phyloP scores from a whole-genome alignment of 2,113 vertebrate genomes.

The Balaeniceps rex region DNA sequence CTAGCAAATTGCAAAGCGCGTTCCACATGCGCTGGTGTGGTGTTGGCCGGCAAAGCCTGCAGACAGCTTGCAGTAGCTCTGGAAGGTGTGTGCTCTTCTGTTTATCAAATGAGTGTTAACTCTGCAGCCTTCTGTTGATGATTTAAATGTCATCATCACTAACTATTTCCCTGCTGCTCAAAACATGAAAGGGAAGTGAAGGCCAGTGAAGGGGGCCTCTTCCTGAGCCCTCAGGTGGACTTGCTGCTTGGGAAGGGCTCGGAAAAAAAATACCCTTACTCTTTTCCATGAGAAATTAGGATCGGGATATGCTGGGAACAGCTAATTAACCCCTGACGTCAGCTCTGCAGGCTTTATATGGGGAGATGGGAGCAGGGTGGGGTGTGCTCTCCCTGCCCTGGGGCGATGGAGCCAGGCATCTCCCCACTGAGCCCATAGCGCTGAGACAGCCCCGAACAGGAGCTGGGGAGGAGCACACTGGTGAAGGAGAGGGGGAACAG shows the following conservation, averaged over 20 bases:
- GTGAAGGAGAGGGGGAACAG: background rate
- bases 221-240: background rate
- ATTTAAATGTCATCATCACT: background rate
- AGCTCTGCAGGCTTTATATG: background rate
- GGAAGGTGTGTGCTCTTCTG: slow-evolving; percentile 32
- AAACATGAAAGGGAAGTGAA: background rate
- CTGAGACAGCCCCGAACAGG: background rate
- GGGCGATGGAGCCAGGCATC: background rate
- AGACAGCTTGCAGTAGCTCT: slow-evolving; percentile 35
- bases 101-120: slow-evolving; percentile 5
- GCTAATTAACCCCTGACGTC: background rate
- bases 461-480: background rate
- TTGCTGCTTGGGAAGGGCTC: background rate
- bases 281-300: background rate
- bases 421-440: rapidly evolving
- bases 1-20: background rate
- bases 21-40: background rate
- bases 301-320: background rate
- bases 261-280: background rate
- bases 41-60: background rate
- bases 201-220: background rate
- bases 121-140: slow-evolving; percentile 32
- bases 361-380: background rate
- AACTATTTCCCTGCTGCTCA: slow-evolving; percentile 4
- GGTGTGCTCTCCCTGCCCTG: background rate